Conservation (phyloP, 1,140 invertebrate species). For the Hylaeus volcanicus region DNA sequence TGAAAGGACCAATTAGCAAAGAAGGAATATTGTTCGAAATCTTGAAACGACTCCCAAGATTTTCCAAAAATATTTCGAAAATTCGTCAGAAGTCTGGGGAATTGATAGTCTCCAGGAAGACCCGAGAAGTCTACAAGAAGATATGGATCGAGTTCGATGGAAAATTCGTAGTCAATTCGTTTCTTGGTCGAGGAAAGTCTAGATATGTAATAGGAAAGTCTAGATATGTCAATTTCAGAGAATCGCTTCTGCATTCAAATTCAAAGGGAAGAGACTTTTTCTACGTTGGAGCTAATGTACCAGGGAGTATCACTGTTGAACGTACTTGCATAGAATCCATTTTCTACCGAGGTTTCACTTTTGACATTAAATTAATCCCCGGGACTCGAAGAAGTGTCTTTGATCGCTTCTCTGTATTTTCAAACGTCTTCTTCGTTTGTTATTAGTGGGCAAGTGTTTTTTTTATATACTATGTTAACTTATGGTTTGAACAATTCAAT, state of each 20-base stretch:
- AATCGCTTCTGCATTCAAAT: too few species aligned
- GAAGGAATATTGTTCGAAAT: not conserved
- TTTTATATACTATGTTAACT: too few species aligned
- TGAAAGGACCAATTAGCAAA: not conserved
- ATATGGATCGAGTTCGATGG: not conserved
- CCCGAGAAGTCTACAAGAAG: too few species aligned
- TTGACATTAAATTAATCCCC: not conserved
- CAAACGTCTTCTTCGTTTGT: too few species aligned
- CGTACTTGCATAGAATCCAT: slow-evolving; percentile 17
- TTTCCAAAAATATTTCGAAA: too few species aligned
- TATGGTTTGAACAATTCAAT: too few species aligned
- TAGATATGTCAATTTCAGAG: too few species aligned
- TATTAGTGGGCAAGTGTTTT: too few species aligned
- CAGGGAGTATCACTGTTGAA: too few species aligned
- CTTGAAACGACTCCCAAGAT: not conserved
- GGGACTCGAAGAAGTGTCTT: not conserved
- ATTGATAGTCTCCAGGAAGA: not conserved
- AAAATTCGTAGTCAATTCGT: not conserved
- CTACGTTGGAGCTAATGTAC: slow-evolving; percentile 20
- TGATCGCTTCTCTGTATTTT: not conserved
- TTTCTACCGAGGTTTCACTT: not conserved
- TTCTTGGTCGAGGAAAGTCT: too few species aligned
- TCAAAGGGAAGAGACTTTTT: slow-evolving; percentile 22
- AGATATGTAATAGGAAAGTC: too few species aligned
- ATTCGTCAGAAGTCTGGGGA: not conserved